Percentiles rank a stretch among this genome's conserved stretches.
These are phyloP conservation scores for Premnoplex brunnescens DNA, from an alignment of 2,797 vertebrate genomes.

Conservation along the genomic window DNA sequence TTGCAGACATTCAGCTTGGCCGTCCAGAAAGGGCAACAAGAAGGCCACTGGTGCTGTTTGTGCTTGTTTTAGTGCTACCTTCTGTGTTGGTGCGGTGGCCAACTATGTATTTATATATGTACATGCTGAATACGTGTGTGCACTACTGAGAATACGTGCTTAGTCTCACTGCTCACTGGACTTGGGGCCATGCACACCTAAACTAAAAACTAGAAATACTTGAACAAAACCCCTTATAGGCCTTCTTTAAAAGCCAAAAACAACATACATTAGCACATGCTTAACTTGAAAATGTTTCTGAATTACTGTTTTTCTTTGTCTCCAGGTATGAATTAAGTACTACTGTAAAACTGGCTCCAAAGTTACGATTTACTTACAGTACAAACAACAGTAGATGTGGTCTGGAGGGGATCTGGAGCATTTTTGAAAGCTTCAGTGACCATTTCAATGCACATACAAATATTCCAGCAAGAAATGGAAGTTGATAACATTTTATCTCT, in stretches of 20 bases:
- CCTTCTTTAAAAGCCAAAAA: not conserved
- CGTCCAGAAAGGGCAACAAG: not conserved
- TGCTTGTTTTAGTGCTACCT: not conserved
- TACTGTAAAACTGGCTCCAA: not conserved
- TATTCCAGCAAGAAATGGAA: not conserved
- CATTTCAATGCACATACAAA: not conserved
- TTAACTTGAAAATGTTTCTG: not conserved
- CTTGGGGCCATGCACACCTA: not conserved
- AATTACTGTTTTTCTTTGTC: not conserved
- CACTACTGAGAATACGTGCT: not conserved
- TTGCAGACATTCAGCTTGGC: not conserved
- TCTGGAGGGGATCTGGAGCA: not conserved
- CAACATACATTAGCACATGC: not conserved
- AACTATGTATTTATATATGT: accelerated
- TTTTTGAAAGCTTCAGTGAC: not conserved
- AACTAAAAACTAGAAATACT: not conserved
- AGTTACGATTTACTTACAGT: not conserved
- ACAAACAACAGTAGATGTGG: not conserved
- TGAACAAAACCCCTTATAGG: not conserved
- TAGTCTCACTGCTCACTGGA: not conserved
- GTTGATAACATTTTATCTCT: not conserved
- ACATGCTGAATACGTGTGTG: accelerated
- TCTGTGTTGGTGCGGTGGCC: not conserved
- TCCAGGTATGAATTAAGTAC: not conserved
- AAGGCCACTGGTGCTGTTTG: accelerated